Evolutionary conservation across 2,113 vertebrate genomes (phyloP), one percentile per base, ranked within the genome.

Genomic region (Acanthochromis polyacanthus): DNA sequence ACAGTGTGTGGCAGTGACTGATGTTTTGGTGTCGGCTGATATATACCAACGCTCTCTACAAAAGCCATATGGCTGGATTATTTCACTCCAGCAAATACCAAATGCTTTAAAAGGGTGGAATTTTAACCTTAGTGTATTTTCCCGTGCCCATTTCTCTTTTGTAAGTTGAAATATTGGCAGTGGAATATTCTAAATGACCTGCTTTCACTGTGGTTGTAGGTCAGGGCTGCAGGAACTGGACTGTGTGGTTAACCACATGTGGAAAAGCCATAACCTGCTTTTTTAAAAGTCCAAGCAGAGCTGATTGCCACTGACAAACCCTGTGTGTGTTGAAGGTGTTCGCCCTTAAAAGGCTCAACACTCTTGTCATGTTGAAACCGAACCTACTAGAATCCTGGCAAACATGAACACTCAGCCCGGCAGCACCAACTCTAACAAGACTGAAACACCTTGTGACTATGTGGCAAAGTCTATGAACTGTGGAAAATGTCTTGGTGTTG

Each of bases 1-100:
- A 69, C 76, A 60, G 53, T 40, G 16, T 85, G 71, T 68, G 81
- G 86, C 82, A 78, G 87, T 81, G 86, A 86, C 75, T 78, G 88
- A 90, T 90, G 82, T 71, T 61, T 69, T 15, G 8, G 32, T 79
- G 83, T 66, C 10, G 11, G 45, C 61, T 78, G 70, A 76, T 82
- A 64, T 75, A 65, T 59, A 73, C 45, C 67, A 67, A 23, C n/a
- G 16, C 51, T 79, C 32, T 56, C 17, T n/a, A 67, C 36, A 73
- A 61, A 67, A 79, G 16, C 43, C 23, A 28, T 51, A 25, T 55
- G 61, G 20, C 9, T 66, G n/a, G 38, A 43, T 48, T 20, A 16
- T 61, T 66, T 75, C 16, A 51, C 40, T 43, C 16, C 11, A 17
- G 23, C 20, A 83, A 48, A 71, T 11, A 62, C 8, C 8, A 68